Evolutionary conservation across 23 tunicate species (phyloP), one percentile per base, ranked within the genome.

Genomic region (Oikopleura vanhoeffeni): DNA sequence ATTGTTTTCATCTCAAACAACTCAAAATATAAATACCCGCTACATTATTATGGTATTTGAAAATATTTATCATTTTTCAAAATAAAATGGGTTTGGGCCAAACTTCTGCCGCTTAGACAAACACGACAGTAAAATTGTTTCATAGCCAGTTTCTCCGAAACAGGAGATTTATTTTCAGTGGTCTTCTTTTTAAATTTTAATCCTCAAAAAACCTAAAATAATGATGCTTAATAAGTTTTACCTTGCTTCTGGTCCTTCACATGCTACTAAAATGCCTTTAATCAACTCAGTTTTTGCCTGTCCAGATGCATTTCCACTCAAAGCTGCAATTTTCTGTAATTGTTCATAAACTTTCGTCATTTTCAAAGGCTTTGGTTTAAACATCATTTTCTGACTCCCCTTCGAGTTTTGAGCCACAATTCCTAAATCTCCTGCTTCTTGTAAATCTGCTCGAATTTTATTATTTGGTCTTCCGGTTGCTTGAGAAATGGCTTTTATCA

Each of bases 341-440:
- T 91, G 88, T 40, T 90, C 84, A 71, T 91, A 94, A 40, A 94
- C 99, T 1, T 85, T 86, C 3, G 85, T 41, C 1, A 94, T 82
- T 71, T 87, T 88, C 1, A 94, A 83, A 71, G 91, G 85, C 28
- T 90, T 88, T n/a, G 99, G 99, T 13, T 87, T 76, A 76, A 94
- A 88, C 97, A 94, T 91, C 91, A 94, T 85, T 67, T 89, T 91
- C 89, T 94, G 99, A 41, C 87, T 85, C 40, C 90, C 79, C 38
- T 71, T 71, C 36, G 49, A 41, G 60, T 89, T 91, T 83, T 94
- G 92, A 41, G 99, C 97, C 39, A 94, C 92, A 0, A 84, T 86
- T 0, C 99, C 99, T 49, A 94, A 76, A 85, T 94, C 99, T 35
- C 99, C 99, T 76, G 75, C 39, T 57, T 85, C 85, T 76, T 85